Evolutionary conservation across 2,797 vertebrate genomes (phyloP), one percentile per base, ranked within the genome.

Genomic region (Percopsis omiscomaycus): DNA sequence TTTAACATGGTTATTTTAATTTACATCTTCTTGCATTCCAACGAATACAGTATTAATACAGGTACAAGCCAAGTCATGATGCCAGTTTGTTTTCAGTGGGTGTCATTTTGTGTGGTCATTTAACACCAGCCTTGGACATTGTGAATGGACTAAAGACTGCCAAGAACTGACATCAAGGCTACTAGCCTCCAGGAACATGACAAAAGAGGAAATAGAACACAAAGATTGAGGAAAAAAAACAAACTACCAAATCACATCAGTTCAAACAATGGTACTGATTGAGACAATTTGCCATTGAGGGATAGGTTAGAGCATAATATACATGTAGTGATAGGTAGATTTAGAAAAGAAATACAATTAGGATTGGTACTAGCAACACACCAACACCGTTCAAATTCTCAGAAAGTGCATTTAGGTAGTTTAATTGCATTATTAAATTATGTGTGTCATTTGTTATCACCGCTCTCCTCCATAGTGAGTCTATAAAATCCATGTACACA

Each of bases 251-350:
- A 83, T 71, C 90, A 92, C 89, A 77, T 88, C 86, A 92, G 95
- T 95, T 96, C 90, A 98, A 98, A 96, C 95, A 96, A 96, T 94
- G 94, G 94, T 94, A 92, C 93, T 89, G 88, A 92, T 90, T 93
- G 91, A 87, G 82, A 92, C 82, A 84, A 42, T 42, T 8, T 42
- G 37, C 37, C 53, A 53, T 30, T 61, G 59, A 48, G 11, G n/a
- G 68, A 49, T 53, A 64, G 32, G 55, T 66, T 27, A 28, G n/a
- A 13, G 53, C 29, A 52, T 6, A 56, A 59, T 44, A 56, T 15
- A 55, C 8, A 66, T 61, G 22, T 8, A 42, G 37, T 42, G 6
- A 42, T 8, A 6, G 8, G 37, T 42, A 42, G 37, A 42, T 9
- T 42, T 42, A 8, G 37, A 42, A 42, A 42, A 42, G 1, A 22